These are phyloP conservation scores for Camelus bactrianus DNA, from an alignment of 2,113 vertebrate species.

Conservation along the genomic window DNA sequence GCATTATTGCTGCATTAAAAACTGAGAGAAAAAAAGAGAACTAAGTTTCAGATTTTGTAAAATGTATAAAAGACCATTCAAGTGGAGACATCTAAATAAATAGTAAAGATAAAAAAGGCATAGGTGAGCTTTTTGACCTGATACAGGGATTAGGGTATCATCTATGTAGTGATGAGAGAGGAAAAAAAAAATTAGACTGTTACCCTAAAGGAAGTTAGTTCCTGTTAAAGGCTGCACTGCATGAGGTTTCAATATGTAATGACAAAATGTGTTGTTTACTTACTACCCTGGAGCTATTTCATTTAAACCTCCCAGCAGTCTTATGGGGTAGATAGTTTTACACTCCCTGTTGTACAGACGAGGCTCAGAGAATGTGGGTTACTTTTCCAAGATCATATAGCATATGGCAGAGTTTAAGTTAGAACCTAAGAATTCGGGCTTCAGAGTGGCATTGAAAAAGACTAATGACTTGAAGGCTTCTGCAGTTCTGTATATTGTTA, in stretches of 20 bases:
- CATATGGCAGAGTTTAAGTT: not conserved
- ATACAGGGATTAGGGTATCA: not conserved
- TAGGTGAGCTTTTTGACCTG: not conserved
- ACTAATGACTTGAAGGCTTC: not conserved
- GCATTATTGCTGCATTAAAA: not conserved
- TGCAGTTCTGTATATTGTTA: not conserved
- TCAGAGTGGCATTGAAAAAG: not conserved
- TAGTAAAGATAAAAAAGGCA: not conserved
- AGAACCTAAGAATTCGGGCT: not conserved
- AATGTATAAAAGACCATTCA: not conserved
- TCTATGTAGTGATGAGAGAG: not conserved
- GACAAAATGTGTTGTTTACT: not conserved
- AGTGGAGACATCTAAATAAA: not conserved
- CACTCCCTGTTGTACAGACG: not conserved
- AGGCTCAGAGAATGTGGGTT: not conserved
- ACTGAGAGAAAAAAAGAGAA: not conserved
- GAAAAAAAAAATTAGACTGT: not conserved
- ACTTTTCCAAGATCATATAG: not conserved
- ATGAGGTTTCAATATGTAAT: not conserved
- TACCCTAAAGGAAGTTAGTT: not conserved
- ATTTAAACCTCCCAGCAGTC: not conserved
- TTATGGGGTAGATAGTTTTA: not conserved
- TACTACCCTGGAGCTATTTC: not conserved
- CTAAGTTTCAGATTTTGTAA: conserved; percentile 13
- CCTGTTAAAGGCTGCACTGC: not conserved